phyloP scores from a whole-genome alignment of 2,797 vertebrate species.

The Molossus molossus region DNA sequence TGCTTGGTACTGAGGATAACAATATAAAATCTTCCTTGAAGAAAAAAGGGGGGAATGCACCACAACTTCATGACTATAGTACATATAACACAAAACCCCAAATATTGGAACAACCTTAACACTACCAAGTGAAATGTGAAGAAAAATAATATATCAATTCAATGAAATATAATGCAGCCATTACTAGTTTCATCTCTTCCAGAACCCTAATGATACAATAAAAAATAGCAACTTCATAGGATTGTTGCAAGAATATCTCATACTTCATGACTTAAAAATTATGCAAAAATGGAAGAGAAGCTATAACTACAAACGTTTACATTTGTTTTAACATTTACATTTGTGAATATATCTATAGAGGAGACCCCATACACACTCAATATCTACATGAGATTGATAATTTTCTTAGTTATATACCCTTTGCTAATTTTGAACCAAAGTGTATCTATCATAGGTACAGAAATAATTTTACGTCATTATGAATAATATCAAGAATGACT shows the following conservation, averaged over 20 bases:
- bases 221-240: not conserved
- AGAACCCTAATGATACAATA: not conserved
- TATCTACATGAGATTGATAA: not conserved
- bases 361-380: not conserved
- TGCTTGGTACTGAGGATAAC: too few species aligned
- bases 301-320: not conserved
- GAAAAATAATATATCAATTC: not conserved
- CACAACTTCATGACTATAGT: not conserved
- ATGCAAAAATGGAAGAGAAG: conserved; percentile 27
- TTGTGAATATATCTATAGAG: not conserved
- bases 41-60: not conserved
- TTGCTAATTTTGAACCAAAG: conserved; percentile 1
- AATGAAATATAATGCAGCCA: conserved; percentile 10
- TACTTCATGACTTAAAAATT: not conserved
- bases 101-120: not conserved
- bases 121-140: not conserved
- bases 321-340: not conserved
- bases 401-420: not conserved
- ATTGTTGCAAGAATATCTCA: conserved; percentile 48
- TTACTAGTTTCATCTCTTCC: not conserved
- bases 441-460: not conserved
- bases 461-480: conserved; percentile 49
- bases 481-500: conserved; percentile 40
- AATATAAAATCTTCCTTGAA: too few species aligned
- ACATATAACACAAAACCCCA: not conserved